Base-by-base conservation (phyloP, 2,888 invertebrate genomes). In the Eilema depressum region DNA sequence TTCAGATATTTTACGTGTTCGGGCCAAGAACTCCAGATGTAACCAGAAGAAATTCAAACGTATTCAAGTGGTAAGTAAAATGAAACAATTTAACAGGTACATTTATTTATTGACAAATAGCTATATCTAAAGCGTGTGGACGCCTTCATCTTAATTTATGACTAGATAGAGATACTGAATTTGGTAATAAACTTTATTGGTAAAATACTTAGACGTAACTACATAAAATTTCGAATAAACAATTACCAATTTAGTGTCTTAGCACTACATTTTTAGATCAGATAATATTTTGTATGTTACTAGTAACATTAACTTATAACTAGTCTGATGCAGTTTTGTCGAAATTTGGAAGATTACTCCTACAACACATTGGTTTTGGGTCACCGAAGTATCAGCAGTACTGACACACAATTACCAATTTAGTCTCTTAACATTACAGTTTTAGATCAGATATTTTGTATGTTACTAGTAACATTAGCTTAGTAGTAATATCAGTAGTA, bases 101-200 rank as follows among this genome's bases (percentile, higher is more conserved):
- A 82, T 84, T 77, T 82, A 83, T 88, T 87, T 87, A 86, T 85
- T 85, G 83, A 84, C 83, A 86, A 81, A 83, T 83, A 81, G 80
- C 79, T 78, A 83, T 83, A 81, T 79, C 80, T 78, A 80, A 78
- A 78, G 79, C 78, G 78, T 78, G 77, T 76, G 67, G 69, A 76
- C 76, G 74, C 73, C 28, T 56, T 76, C 79, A 74, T 75, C 78
- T 83, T 81, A 78, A 78, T 83, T 78, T 78, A 79, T 86, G 88
- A 88, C 88, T 88, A 88, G 88, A 88, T 76, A 83, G 70, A 81
- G 76, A 86, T 80, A 81, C 76, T 78, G 78, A 82, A 79, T 78
- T 77, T 76, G 74, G 75, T 75, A 78, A 79, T 77, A 76, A 74
- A 73, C 69, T 75, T 77, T 71, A 63, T 64, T 69, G 73, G 26